phyloP scores from a whole-genome alignment of 2,113 vertebrate species.

The Mohoua ochrocephala region DNA sequence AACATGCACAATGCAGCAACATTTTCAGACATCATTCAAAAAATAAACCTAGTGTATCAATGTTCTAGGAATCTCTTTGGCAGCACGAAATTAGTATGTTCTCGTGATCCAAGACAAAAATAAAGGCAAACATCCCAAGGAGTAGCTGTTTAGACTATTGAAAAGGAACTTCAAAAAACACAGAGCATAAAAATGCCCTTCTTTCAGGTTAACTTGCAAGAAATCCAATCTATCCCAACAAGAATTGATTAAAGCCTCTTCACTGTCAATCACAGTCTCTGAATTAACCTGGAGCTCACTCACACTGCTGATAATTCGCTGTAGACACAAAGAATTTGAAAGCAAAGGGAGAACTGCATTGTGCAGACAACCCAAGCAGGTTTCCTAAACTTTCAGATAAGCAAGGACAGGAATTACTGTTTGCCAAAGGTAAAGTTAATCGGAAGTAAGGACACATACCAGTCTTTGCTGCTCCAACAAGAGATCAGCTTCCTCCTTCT shows the following conservation, averaged over 20 bases:
- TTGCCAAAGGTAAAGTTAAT: conserved; percentile 37
- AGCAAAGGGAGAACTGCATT: conserved; percentile 43
- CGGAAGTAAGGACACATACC: conserved; percentile 75
- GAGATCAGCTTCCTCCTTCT: conserved; percentile 98
- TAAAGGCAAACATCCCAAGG: conserved; percentile 67
- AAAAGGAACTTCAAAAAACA: not conserved
- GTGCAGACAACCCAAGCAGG: conserved; percentile 33
- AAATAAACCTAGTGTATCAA: conserved; percentile 69
- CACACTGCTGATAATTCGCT: not conserved
- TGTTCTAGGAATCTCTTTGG: conserved; percentile 55
- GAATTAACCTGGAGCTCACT: not conserved
- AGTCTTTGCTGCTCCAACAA: conserved; percentile 96
- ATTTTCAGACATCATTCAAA: conserved; percentile 70
- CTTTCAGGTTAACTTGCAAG: not conserved
- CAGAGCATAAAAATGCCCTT: not conserved
- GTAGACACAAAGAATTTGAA: conserved; percentile 7
- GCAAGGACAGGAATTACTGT: conserved; percentile 35
- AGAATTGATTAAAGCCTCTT: not conserved
- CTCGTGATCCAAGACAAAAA: conserved; percentile 78
- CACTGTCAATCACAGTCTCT: not conserved
- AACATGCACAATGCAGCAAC: conserved; percentile 86
- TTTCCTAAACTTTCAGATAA: conserved; percentile 25
- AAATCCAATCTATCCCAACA: not conserved
- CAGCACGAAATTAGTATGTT: conserved; percentile 87
- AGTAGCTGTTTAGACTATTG: not conserved